phyloP scores from a whole-genome alignment of 2,888 invertebrate species.

The Conops quadrifasciatus region DNA sequence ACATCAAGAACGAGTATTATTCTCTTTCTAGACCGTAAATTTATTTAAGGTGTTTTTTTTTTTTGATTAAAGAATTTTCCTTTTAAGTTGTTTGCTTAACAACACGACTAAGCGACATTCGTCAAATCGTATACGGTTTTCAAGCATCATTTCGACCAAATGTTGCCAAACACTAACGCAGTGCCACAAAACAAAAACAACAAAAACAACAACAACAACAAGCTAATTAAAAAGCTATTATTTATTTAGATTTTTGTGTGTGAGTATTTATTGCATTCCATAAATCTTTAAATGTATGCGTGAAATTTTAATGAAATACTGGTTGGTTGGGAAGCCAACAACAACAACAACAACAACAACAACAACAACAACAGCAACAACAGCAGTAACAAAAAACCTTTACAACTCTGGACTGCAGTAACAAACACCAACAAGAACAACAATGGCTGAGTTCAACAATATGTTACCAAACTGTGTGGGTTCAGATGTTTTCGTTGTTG shows the following conservation, averaged over 20 bases:
- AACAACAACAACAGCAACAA: conserved; percentile 1
- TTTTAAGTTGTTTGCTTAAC: no score
- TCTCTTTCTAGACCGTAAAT: neutral
- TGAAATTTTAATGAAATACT: conserved; percentile 20
- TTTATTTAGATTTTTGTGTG: conserved; percentile 44
- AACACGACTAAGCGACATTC: no score
- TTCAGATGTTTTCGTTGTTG: neutral
- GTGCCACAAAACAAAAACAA: neutral
- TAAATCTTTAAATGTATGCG: neutral
- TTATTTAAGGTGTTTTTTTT: neutral
- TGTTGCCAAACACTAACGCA: conserved; percentile 1
- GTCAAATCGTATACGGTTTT: neutral
- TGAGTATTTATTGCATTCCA: conserved; percentile 14
- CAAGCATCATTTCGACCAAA: conserved; percentile 16
- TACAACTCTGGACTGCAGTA: neutral
- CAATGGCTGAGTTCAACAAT: neutral
- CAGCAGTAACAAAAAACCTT: neutral
- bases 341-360: neutral
- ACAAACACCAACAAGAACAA: neutral
- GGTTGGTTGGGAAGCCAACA: neutral
- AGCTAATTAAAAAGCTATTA: conserved; percentile 58
- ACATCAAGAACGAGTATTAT: neutral
- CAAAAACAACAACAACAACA: conserved; percentile 11
- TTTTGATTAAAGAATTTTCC: no score
- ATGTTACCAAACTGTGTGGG: conserved; percentile 8